Conservation (phyloP, 1,140 invertebrate genomes). For the Bilobella aurantiaca region DNA sequence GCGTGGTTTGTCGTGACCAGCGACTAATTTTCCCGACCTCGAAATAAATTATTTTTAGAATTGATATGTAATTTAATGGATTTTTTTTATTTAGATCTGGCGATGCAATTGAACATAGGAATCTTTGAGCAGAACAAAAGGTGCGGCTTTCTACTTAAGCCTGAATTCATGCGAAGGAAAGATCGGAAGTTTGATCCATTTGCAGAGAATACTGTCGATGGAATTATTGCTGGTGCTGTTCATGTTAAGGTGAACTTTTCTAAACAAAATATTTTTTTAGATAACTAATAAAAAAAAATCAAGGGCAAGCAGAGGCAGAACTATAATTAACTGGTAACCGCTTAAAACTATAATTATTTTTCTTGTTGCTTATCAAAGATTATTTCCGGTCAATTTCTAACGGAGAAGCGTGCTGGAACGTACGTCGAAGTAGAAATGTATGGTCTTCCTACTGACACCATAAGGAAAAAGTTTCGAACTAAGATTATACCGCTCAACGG, state of each 20-base stretch:
- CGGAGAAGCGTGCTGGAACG: conserved; percentile 88
- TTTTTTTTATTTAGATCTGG: conserved; percentile 54
- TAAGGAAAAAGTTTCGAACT: conserved; percentile 90
- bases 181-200: conserved; percentile 95
- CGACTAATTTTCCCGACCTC: too few relatives aligned
- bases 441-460: conserved; percentile 94
- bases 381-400: conserved; percentile 81
- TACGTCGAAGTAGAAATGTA: conserved; percentile 99
- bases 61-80: too few relatives aligned
- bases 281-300: too few relatives aligned
- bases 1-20: too few relatives aligned
- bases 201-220: conserved; percentile 98
- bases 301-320: too few relatives aligned
- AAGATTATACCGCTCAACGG: conserved; percentile 87
- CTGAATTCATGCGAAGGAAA: conserved; percentile 93
- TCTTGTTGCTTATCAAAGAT: conserved; percentile 42
- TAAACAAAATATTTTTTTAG: too few relatives aligned
- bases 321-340: too few relatives aligned
- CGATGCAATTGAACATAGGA: conserved; percentile 97
- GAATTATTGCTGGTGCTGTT: conserved; percentile 95
- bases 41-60: too few relatives aligned
- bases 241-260: conserved; percentile 66
- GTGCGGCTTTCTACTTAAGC: conserved; percentile 92
- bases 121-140: conserved; percentile 97
- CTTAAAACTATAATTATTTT: too few relatives aligned